These are phyloP conservation scores for Craterocephalus amniculus DNA, from an alignment of 2,797 vertebrate species.

Conservation along the genomic window DNA sequence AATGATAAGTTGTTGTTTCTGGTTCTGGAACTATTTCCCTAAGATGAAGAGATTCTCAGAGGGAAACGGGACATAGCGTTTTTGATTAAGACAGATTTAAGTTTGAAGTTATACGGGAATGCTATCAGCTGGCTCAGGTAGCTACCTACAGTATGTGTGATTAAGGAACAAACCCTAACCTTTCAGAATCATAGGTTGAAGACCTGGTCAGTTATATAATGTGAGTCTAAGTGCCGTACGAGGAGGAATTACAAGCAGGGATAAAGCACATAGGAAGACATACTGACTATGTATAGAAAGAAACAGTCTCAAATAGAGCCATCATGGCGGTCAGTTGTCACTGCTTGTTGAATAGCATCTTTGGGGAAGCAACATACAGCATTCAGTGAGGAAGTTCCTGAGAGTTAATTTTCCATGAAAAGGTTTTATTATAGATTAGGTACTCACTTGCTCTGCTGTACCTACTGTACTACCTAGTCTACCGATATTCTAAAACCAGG, in stretches of 20 bases:
- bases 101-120: slow-evolving; percentile 30
- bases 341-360: slow-evolving; percentile 49
- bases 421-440: slow-evolving; percentile 61
- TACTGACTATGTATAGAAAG: slow-evolving; percentile 34
- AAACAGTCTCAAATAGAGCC: slow-evolving; percentile 48
- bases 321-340: slow-evolving; percentile 47
- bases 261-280: neutral
- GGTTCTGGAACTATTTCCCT: slow-evolving; percentile 37
- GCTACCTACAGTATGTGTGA: slow-evolving; percentile 9
- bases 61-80: slow-evolving; percentile 19
- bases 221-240: neutral
- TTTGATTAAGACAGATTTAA: slow-evolving; percentile 54
- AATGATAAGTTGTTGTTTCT: slow-evolving; percentile 63
- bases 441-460: slow-evolving; percentile 20
- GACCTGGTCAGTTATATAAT: slow-evolving; percentile 3
- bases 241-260: slow-evolving; percentile 4
- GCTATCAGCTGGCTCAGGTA: slow-evolving; percentile 28
- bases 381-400: slow-evolving; percentile 44
- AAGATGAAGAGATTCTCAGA: slow-evolving; percentile 39
- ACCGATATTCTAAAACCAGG: slow-evolving; percentile 10
- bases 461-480: slow-evolving; percentile 19
- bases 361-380: slow-evolving; percentile 41
- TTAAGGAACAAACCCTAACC: slow-evolving; percentile 1
- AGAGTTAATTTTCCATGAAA: slow-evolving; percentile 61
- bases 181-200: slow-evolving; percentile 8